Base-by-base conservation (phyloP, 1,140 invertebrate species). In the Apolygus lucorum region DNA sequence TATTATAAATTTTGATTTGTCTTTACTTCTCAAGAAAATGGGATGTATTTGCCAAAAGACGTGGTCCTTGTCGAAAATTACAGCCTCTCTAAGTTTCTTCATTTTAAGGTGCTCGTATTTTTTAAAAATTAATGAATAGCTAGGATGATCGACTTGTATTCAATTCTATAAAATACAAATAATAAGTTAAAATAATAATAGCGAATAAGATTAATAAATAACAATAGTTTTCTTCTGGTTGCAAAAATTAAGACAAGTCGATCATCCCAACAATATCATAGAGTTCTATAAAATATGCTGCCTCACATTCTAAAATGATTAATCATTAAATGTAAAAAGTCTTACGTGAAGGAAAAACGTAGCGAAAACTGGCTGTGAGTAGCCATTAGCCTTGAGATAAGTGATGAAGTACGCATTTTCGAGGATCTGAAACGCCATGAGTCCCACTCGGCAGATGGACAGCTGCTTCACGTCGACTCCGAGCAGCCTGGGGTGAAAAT, bases 351-450 rank as follows among this genome's bases (percentile, higher is more conserved):
- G 71, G 27, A 75, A 28, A 11, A 76, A 64, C 29, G 74, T 76
- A 24, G 73, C 81, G 29, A 83, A 75, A 72, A 81, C 79, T 22
- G 80, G 75, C 27, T 81, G 80, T n/a, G 25, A 54, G 70, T 84
- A 76, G 72, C 77, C 75, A 75, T 80, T 74, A 70, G 78, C 34
- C 77, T 78, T 49, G 70, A 74, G 72, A n/a, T 71, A 73, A 52
- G 78, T 77, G 4, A 77, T 28, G 63, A 78, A 79, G 70, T 77
- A 79, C 8, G 75, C 73, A 8, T 79, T 59, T 1, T 81, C 79
- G 13, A 85, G 75, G 1, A 86, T 70, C 64, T 84, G 81, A 84
- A 84, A 87, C 2, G 79, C 75, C 70, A 83, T 82, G 78, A 86
- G 79, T 63, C 84, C 84, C 72, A 86, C 81, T n/a, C 85, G 76